These are phyloP conservation scores for Euschistus heros DNA, from an alignment of 1,140 invertebrate species.

Conservation along the genomic window DNA sequence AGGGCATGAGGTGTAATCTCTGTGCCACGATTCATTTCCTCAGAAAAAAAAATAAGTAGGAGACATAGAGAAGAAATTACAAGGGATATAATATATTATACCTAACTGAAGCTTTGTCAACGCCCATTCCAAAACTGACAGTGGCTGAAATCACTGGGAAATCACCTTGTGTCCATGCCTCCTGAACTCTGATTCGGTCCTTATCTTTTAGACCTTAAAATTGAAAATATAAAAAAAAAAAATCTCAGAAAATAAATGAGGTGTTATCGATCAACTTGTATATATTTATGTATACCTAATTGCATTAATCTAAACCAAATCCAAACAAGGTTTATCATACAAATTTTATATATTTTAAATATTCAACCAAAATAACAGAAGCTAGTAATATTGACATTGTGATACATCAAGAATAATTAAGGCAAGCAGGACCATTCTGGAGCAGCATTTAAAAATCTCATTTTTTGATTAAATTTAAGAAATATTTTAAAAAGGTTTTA, in stretches of 20 bases:
- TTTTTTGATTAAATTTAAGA: too few species aligned
- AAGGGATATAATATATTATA: conserved; percentile 29
- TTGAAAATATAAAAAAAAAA: background rate
- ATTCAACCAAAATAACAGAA: background rate
- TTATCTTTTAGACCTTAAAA: conserved; percentile 39
- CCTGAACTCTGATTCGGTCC: conserved; percentile 45
- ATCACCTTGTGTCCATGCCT: conserved; percentile 52
- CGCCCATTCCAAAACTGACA: conserved; percentile 65
- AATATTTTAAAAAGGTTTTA: too few species aligned
- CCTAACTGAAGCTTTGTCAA: conserved; percentile 60
- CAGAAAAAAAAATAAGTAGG: too few species aligned
- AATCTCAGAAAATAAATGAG: too few species aligned
- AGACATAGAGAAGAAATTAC: too few species aligned
- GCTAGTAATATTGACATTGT: too few species aligned
- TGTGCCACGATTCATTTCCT: too few species aligned
- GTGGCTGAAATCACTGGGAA: conserved; percentile 50
- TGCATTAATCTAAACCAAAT: background rate
- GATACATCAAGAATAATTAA: too few species aligned
- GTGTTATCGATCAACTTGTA: background rate
- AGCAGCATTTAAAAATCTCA: too few species aligned
- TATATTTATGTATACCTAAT: background rate
- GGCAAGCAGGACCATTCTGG: too few species aligned
- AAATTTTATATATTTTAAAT: background rate
- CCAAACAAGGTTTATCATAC: background rate
- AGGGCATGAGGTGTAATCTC: too few species aligned